phyloP scores from a whole-genome alignment of 35 echinoderm and acorn worm species.

The Holothuria glaberrima region DNA sequence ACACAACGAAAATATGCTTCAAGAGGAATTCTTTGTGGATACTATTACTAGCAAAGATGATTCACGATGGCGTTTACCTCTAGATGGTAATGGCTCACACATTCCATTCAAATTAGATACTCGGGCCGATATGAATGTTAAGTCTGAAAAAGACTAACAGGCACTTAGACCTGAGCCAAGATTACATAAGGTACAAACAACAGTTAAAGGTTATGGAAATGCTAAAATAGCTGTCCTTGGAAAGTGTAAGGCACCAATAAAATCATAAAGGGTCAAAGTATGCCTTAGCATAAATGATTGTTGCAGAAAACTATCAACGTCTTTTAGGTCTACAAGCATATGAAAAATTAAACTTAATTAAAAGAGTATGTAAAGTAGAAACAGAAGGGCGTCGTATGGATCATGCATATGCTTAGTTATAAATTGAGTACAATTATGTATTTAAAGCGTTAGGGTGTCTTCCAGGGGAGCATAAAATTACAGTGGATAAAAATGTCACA shows the following conservation, averaged over 20 bases:
- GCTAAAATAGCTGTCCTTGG: constrained; percentile 42
- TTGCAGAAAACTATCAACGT: constrained; percentile 55
- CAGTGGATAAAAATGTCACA: background rate
- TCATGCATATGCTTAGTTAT: background rate
- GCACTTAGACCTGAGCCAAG: constrained; percentile 35
- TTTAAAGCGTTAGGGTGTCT: constrained; percentile 66
- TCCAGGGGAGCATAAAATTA: constrained; percentile 31
- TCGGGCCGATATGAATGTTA: constrained; percentile 67
- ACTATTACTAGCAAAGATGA: background rate
- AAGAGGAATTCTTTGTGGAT: constrained; percentile 35
- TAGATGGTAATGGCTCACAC: background rate
- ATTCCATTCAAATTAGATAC: constrained; percentile 69
- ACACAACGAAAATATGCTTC: background rate
- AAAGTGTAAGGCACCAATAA: constrained; percentile 42
- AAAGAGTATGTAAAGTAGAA: constrained; percentile 18
- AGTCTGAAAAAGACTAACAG: constrained; percentile 49
- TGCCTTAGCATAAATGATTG: constrained; percentile 49
- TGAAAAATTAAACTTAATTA: constrained; percentile 34
- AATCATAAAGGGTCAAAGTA: constrained; percentile 21
- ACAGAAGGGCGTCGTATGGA: background rate
- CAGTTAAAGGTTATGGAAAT: constrained; percentile 52
- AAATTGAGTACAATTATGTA: constrained; percentile 35
- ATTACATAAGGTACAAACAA: background rate
- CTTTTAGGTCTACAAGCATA: constrained; percentile 71
- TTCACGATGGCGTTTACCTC: background rate